Evolutionary conservation across 2,113 vertebrate genomes (phyloP).

Genomic region (Pardalotus punctatus): DNA sequence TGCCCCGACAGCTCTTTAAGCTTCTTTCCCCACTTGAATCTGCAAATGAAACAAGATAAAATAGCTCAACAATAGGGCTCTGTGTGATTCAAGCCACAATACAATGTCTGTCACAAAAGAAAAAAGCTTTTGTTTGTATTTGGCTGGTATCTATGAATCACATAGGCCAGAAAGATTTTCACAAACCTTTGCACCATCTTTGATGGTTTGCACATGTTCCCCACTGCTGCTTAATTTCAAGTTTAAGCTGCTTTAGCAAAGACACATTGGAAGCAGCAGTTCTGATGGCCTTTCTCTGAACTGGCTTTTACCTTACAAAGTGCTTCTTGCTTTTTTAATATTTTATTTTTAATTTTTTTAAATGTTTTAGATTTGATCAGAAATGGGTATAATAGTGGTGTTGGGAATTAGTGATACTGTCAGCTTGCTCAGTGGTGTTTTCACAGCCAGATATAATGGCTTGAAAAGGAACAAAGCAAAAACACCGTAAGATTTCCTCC

Average conservation of each 20-base stretch:
- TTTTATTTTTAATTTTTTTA: background rate
- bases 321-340: background rate
- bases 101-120: conserved; percentile 3
- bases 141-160: background rate
- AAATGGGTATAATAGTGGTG: background rate
- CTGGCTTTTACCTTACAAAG: background rate
- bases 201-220: background rate
- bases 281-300: background rate
- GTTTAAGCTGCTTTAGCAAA: background rate
- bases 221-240: background rate
- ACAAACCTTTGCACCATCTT: conserved; percentile 13
- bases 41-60: conserved; percentile 7
- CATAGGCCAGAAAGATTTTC: background rate
- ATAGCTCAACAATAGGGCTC: background rate
- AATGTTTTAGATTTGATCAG: background rate
- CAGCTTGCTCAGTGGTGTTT: background rate
- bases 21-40: background rate
- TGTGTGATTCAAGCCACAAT: conserved; percentile 12
- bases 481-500: background rate
- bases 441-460: background rate
- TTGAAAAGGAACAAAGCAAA: background rate
- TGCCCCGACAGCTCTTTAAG: background rate
- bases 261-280: background rate
- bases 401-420: background rate
- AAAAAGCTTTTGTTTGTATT: conserved; percentile 28